Evolutionary conservation across 2,113 vertebrate genomes (phyloP).

Genomic region (Kryptolebias marmoratus): DNA sequence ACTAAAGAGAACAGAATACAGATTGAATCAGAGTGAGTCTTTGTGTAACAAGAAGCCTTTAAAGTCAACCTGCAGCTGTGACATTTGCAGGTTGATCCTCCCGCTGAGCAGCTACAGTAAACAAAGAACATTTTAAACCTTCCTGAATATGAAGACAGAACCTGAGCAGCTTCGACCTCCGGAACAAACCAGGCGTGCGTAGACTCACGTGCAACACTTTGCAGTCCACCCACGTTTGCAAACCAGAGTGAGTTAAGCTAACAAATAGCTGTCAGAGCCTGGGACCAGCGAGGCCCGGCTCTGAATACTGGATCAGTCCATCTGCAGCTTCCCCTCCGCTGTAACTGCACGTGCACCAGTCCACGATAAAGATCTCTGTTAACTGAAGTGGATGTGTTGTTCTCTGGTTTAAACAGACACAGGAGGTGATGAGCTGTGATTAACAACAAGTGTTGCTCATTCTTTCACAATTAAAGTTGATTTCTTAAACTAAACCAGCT

Average conservation of each 20-base stretch:
- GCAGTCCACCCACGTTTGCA: slow-evolving; percentile 51
- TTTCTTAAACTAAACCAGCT: too few species aligned
- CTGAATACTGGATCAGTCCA: slow-evolving; percentile 73
- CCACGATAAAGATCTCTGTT: slow-evolving; percentile 48
- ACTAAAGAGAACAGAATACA: too few species aligned
- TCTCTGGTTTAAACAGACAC: slow-evolving; percentile 12
- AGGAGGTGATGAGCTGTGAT: slow-evolving; percentile 23
- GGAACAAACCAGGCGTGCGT: background rate
- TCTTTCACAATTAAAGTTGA: too few species aligned
- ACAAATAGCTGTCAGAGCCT: slow-evolving; percentile 68
- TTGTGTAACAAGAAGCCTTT: slow-evolving; percentile 4
- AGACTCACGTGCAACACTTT: slow-evolving; percentile 30
- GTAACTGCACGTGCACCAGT: slow-evolving; percentile 44
- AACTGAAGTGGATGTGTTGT: slow-evolving; percentile 48
- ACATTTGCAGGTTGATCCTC: slow-evolving; percentile 37
- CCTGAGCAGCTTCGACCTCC: slow-evolving; percentile 7
- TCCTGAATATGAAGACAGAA: slow-evolving; percentile 36
- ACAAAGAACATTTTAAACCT: slow-evolving; percentile 18
- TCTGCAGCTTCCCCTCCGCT: slow-evolving; percentile 46
- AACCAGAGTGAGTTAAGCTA: slow-evolving; percentile 71
- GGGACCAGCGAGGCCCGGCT: slow-evolving; percentile 55
- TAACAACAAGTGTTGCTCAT: background rate
- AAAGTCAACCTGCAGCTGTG: slow-evolving; percentile 23
- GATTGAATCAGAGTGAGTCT: too few species aligned
- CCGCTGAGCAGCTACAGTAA: background rate